Conservation (phyloP, 2,797 vertebrate genomes). For the Pachyuromys duprasi region DNA sequence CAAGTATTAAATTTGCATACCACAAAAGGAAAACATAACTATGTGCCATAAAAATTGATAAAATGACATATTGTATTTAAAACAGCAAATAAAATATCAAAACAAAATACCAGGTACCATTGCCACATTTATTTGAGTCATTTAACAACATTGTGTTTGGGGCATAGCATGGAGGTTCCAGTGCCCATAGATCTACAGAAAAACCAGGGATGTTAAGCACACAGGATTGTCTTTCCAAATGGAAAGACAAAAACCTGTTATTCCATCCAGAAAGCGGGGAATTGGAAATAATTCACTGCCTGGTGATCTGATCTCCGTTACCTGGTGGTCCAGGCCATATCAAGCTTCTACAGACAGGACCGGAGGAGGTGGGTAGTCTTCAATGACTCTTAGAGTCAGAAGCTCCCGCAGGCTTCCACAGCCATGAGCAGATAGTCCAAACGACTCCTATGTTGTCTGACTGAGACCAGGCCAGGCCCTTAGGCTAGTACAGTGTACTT, state of each 20-base stretch:
- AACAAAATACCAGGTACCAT: background rate
- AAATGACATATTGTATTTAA: constrained; percentile 29
- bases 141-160: background rate
- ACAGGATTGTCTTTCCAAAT: background rate
- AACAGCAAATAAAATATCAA: background rate
- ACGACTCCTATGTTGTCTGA: background rate
- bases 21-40: background rate
- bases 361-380: background rate
- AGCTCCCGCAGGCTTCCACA: background rate
- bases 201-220: background rate
- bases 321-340: background rate
- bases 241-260: background rate
- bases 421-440: background rate
- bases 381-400: background rate
- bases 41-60: constrained; percentile 45
- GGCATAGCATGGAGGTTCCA: no score
- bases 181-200: background rate
- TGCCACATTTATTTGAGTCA: constrained; percentile 9
- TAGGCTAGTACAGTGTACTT: background rate
- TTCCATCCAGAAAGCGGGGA: background rate
- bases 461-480: background rate
- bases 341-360: background rate
- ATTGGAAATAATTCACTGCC: background rate
- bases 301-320: background rate
- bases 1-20: constrained; percentile 37